phyloP scores from a whole-genome alignment of 2,797 vertebrate species.

The Gymnodraco acuticeps region DNA sequence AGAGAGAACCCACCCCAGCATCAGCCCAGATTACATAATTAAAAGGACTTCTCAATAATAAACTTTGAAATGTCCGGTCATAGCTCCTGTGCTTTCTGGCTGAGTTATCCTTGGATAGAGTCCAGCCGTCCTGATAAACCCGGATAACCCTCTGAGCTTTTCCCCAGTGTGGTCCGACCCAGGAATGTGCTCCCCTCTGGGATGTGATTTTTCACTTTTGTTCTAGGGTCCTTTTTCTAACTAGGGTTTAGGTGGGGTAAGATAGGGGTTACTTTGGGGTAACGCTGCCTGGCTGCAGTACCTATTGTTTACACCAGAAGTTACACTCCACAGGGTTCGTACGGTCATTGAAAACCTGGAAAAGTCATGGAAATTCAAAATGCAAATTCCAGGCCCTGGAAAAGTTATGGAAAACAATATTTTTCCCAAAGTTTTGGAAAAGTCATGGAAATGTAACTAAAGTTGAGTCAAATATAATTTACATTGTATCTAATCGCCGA shows the following conservation, averaged over 20 bases:
- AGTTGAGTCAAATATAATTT: no score
- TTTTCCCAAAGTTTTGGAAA: no score
- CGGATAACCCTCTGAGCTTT: slow-evolving; percentile 62
- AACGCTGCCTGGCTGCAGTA: slow-evolving; percentile 9
- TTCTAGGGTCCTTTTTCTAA: slow-evolving; percentile 34
- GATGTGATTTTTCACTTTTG: slow-evolving; percentile 62
- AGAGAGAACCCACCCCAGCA: not conserved
- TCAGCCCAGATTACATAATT: slow-evolving; percentile 33
- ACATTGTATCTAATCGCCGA: no score
- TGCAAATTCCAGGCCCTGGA: no score
- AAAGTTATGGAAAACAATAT: no score
- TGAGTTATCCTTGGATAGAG: slow-evolving; percentile 48
- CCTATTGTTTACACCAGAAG: slow-evolving; percentile 25
- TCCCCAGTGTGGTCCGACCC: slow-evolving; percentile 14
- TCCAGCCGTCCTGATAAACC: slow-evolving; percentile 66
- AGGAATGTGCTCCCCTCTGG: slow-evolving; percentile 52
- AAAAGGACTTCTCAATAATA: slow-evolving; percentile 33
- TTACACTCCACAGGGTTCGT: no score
- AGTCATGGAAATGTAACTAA: no score
- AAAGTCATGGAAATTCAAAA: no score
- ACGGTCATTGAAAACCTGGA: no score
- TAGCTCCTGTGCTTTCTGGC: slow-evolving; percentile 50
- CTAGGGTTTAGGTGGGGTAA: slow-evolving; percentile 18
- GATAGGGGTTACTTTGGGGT: slow-evolving; percentile 24
- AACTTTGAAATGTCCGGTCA: slow-evolving; percentile 52